Conservation (phyloP, 2,888 invertebrate genomes). For the Agonum fuliginosum region DNA sequence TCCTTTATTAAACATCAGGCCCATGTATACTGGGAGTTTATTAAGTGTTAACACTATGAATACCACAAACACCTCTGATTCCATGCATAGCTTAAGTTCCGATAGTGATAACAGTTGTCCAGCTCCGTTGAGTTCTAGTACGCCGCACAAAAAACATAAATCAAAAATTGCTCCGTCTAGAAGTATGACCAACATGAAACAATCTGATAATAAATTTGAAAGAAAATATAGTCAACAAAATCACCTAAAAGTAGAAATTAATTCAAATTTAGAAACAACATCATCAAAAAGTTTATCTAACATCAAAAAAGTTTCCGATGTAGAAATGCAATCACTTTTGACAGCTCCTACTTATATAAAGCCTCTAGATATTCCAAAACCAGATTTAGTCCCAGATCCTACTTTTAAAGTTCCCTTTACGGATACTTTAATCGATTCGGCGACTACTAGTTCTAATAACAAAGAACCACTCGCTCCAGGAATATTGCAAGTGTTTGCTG, state of each 20-base stretch:
- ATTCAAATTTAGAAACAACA: slow-evolving; percentile 68
- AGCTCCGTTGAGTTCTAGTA: slow-evolving; percentile 74
- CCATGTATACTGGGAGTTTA: slow-evolving; percentile 79
- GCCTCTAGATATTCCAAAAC: slow-evolving; percentile 65
- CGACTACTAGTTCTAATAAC: slow-evolving; percentile 64
- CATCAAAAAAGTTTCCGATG: slow-evolving; percentile 66
- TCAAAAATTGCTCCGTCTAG: slow-evolving; percentile 78
- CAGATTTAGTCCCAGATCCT: slow-evolving; percentile 64
- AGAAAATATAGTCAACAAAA: slow-evolving; percentile 64
- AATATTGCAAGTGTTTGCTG: slow-evolving; percentile 89
- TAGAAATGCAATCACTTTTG: slow-evolving; percentile 63
- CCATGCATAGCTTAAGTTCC: slow-evolving; percentile 80
- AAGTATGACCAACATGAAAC: slow-evolving; percentile 79
- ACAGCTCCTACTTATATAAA: slow-evolving; percentile 66
- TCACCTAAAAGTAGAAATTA: slow-evolving; percentile 67
- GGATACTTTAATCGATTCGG: slow-evolving; percentile 60
- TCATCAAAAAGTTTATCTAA: slow-evolving; percentile 72
- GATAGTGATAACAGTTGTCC: slow-evolving; percentile 78
- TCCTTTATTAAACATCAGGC: slow-evolving; percentile 79
- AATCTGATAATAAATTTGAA: slow-evolving; percentile 68
- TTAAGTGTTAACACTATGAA: slow-evolving; percentile 79
- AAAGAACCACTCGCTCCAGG: slow-evolving; percentile 68
- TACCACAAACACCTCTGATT: slow-evolving; percentile 77
- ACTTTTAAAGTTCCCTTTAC: slow-evolving; percentile 68
- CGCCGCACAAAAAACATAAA: slow-evolving; percentile 73